Evolutionary conservation across 1,140 invertebrate genomes (phyloP).

Genomic region (Drosophila lowei): DNA sequence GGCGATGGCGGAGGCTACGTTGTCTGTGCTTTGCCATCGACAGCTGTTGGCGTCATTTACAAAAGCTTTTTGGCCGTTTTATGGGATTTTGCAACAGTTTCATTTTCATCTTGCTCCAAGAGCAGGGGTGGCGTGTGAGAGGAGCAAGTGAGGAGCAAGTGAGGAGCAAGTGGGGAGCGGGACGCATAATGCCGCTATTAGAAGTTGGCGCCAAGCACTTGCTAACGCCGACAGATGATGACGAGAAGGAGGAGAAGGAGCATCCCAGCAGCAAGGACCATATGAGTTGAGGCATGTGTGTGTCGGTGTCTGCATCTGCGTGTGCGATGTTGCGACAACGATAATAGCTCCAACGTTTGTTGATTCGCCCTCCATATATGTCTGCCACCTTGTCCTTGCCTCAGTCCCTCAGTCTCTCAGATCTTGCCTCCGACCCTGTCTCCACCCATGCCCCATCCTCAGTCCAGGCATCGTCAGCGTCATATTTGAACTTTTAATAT

Average conservation of each 20-base stretch:
- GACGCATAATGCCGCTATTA: constrained; percentile 75
- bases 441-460: constrained; percentile 86
- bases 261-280: constrained; percentile 46
- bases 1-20: constrained; percentile 21
- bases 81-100: constrained; percentile 80
- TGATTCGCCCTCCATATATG: constrained; percentile 93
- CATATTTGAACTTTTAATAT: constrained; percentile 83
- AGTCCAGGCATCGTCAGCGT: constrained; percentile 89
- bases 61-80: constrained; percentile 80
- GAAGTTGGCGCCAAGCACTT: constrained; percentile 78
- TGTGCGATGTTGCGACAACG: constrained; percentile 90
- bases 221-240: constrained; percentile 96
- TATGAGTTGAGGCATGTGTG: constrained; percentile 25
- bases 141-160: not conserved
- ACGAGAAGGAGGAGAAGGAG: constrained; percentile 55
- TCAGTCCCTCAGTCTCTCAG: constrained; percentile 49
- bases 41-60: constrained; percentile 80
- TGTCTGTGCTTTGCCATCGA: constrained; percentile 71
- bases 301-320: not conserved
- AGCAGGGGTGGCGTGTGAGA: not conserved
- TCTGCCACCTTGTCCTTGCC: constrained; percentile 89
- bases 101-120: constrained; percentile 70
- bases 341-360: constrained; percentile 93
- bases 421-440: constrained; percentile 90
- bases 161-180: not conserved